phyloP scores from a whole-genome alignment of 2,797 vertebrate species.

The Pseudochirops corinnae region DNA sequence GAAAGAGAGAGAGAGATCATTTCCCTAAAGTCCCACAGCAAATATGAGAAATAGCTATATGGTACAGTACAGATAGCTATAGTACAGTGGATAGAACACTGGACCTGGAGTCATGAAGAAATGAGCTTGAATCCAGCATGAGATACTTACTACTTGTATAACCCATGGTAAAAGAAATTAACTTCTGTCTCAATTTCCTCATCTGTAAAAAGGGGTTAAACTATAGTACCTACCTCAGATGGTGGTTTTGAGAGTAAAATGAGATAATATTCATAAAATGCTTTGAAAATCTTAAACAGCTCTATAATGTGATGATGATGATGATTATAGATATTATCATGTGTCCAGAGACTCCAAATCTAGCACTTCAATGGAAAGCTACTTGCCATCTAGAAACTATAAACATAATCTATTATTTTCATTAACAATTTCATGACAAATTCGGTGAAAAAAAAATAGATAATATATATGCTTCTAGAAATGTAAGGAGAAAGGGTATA shows the following conservation, averaged over 20 bases:
- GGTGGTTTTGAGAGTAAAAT: neutral
- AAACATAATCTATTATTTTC: neutral
- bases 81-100: neutral
- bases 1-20: neutral
- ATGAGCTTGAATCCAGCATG: neutral
- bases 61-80: neutral
- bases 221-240: neutral
- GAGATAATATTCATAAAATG: neutral
- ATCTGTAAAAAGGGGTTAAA: neutral
- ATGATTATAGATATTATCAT: neutral
- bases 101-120: neutral
- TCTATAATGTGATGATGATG: neutral
- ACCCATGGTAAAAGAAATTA: neutral
- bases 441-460: neutral
- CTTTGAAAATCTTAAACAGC: neutral
- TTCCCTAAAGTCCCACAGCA: neutral
- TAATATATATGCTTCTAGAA: neutral
- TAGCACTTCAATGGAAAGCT: neutral
- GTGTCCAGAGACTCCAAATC: neutral
- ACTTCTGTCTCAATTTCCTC: neutral
- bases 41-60: neutral
- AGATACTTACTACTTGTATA: neutral
- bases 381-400: neutral
- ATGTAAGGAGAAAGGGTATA: neutral
- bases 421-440: neutral